Conservation (phyloP, 2,888 invertebrate genomes). For the Sialis lutaria region DNA sequence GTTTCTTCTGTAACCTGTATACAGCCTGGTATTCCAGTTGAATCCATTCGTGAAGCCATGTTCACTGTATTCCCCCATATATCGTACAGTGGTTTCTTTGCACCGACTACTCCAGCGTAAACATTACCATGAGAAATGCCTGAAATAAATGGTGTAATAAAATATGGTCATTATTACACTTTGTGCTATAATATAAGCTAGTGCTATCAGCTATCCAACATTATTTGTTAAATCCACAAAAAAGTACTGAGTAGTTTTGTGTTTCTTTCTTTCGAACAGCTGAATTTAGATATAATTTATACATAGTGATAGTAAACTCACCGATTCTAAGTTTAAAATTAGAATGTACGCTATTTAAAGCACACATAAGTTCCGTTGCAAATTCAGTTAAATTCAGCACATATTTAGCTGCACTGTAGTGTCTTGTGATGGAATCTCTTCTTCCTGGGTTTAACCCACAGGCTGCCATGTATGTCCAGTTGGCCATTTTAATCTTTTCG, state of each 20-base stretch:
- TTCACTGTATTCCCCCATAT: conserved; percentile 97
- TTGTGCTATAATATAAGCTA: conserved; percentile 11
- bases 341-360: conserved; percentile 39
- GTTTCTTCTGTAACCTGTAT: conserved; percentile 65
- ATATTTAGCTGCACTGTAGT: conserved; percentile 11
- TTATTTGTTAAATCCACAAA: conserved; percentile 6
- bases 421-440: conserved; percentile 31
- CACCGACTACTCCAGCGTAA: conserved; percentile 88
- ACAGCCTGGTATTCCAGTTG: conserved; percentile 62
- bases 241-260: background rate
- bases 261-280: conserved; percentile 1
- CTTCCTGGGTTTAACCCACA: conserved; percentile 70
- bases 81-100: conserved; percentile 85
- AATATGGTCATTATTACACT: conserved; percentile 3
- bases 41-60: conserved; percentile 93
- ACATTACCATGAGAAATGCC: conserved; percentile 84
- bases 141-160: conserved; percentile 19
- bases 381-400: conserved; percentile 49
- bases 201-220: conserved; percentile 17
- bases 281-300: conserved; percentile 1
- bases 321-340: conserved; percentile 56
- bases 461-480: conserved; percentile 95
- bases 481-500: conserved; percentile 94
- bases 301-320: conserved; percentile 18
- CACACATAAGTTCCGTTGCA: conserved; percentile 52